Evolutionary conservation across 1,140 invertebrate species (phyloP).

Genomic region (Armadillidium nasatum): DNA sequence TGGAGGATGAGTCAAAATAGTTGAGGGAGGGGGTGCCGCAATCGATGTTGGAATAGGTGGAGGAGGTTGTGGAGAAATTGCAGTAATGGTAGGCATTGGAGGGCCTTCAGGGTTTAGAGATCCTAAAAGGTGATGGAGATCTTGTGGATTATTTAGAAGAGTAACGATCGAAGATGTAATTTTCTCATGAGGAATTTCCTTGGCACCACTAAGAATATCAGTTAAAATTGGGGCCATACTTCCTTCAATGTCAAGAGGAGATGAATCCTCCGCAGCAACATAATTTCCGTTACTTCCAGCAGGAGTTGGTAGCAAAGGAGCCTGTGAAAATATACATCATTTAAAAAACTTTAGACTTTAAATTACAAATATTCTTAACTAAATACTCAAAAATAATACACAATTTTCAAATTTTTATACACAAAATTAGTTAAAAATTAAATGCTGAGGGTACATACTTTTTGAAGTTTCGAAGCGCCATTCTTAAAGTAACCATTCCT

Average conservation of each 20-base stretch:
- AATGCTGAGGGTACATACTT: not conserved
- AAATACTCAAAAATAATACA: not conserved
- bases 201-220: conserved; percentile 37
- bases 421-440: not conserved
- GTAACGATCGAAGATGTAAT: conserved; percentile 48
- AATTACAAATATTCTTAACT: not conserved
- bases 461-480: not conserved
- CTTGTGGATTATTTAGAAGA: conserved; percentile 49
- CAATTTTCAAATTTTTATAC: not conserved
- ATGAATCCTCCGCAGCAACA: not conserved
- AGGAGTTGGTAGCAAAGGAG: conserved; percentile 34
- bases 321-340: conserved; percentile 16
- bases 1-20: conserved; percentile 25
- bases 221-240: conserved; percentile 28
- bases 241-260: conserved; percentile 23
- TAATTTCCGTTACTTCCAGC: conserved; percentile 1
- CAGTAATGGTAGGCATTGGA: conserved; percentile 25
- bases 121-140: conserved; percentile 48
- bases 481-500: not conserved
- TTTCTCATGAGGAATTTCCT: conserved; percentile 41
- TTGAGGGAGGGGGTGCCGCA: not conserved
- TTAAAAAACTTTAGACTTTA: not conserved
- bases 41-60: conserved; percentile 16
- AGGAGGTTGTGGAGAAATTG: conserved; percentile 19
- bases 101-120: conserved; percentile 38